phyloP scores from a whole-genome alignment of 2,888 invertebrate genomes.

The Platynereis dumerilii region DNA sequence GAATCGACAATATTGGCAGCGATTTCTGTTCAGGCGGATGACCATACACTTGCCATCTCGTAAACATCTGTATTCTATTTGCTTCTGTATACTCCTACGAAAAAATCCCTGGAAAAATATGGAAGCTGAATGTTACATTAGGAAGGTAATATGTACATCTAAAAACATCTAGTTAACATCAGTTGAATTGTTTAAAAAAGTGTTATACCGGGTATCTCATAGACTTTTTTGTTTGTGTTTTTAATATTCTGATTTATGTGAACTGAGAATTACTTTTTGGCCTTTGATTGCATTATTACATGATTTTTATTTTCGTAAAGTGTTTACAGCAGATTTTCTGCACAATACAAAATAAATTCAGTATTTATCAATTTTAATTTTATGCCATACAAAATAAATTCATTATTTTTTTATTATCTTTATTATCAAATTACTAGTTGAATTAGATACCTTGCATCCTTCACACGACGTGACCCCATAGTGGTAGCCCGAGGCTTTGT shows the following conservation, averaged over 20 bases:
- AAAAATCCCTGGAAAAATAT: conserved; percentile 56
- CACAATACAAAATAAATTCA: too few species aligned
- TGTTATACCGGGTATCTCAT: too few species aligned
- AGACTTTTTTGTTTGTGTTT: too few species aligned
- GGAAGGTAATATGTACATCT: neutral
- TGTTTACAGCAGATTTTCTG: too few species aligned
- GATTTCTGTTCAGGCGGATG: conserved; percentile 56
- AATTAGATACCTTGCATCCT: conserved; percentile 99
- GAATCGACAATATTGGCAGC: conserved; percentile 62
- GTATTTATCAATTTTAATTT: too few species aligned
- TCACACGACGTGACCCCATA: conserved; percentile 98
- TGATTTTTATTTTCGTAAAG: too few species aligned
- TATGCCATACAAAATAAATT: too few species aligned
- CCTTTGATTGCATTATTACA: too few species aligned
- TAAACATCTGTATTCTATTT: conserved; percentile 59
- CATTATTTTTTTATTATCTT: too few species aligned
- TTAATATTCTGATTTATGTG: too few species aligned
- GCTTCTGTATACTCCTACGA: conserved; percentile 59
- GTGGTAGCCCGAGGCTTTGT: conserved; percentile 94
- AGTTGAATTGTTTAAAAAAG: neutral
- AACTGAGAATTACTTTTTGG: too few species aligned
- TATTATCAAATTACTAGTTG: too few species aligned
- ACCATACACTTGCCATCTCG: conserved; percentile 57
- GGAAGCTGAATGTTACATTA: neutral
- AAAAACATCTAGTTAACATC: neutral